These are phyloP conservation scores for Vanacampus margaritifer DNA, from an alignment of 2,113 vertebrate species.

Conservation along the genomic window DNA sequence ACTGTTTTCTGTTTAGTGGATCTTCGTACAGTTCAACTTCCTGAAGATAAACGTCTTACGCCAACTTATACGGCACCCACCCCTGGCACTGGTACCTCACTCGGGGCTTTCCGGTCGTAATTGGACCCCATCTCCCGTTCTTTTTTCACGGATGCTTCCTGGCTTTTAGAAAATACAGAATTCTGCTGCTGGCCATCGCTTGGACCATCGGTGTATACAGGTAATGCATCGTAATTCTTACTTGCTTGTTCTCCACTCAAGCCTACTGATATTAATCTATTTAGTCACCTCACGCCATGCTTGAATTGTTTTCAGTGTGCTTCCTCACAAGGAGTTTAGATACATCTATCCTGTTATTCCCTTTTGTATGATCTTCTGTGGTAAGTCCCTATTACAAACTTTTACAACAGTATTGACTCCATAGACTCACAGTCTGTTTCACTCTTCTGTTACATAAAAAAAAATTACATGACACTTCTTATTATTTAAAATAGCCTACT, in stretches of 20 bases:
- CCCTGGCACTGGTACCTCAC: conserved; percentile 97
- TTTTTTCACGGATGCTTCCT: conserved; percentile 85
- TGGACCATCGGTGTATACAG: conserved; percentile 90
- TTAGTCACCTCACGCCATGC: not conserved
- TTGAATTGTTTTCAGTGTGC: conserved; percentile 70
- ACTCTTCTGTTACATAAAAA: too few species aligned
- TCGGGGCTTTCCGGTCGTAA: conserved; percentile 82
- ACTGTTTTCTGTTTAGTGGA: conserved; percentile 75
- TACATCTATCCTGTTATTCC: conserved; percentile 94
- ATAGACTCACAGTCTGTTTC: too few species aligned
- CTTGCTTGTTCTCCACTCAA: not conserved
- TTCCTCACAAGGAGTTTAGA: conserved; percentile 95
- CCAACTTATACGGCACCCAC: conserved; percentile 89
- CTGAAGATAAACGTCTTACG: conserved; percentile 89
- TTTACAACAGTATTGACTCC: not conserved
- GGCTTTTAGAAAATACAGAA: conserved; percentile 70
- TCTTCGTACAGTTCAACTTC: conserved; percentile 90
- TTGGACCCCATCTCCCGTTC: conserved; percentile 89
- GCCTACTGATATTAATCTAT: not conserved
- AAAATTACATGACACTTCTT: too few species aligned
- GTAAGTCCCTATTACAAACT: conserved; percentile 68
- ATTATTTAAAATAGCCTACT: too few species aligned
- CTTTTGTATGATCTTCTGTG: conserved; percentile 92
- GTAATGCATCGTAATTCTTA: conserved; percentile 57
- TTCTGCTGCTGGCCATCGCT: conserved; percentile 73